Conservation (phyloP, 1,140 invertebrate species). For the Pseudomyrmex gracilis region DNA sequence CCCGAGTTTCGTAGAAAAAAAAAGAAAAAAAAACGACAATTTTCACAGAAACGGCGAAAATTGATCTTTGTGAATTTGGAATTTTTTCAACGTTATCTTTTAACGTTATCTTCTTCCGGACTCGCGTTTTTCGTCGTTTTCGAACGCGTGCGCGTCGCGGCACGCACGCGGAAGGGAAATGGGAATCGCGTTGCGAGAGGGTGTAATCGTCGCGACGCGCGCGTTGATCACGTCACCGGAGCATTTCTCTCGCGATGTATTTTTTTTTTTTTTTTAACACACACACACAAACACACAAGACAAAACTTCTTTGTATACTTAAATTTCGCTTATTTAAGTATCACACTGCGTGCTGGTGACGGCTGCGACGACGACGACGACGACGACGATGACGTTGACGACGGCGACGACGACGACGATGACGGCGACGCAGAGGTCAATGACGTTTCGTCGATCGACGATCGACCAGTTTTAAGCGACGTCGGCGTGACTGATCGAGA, state of each 20-base stretch:
- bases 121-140: no score
- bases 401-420: neutral
- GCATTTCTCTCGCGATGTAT: slow-evolving; percentile 3
- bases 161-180: slow-evolving; percentile 22
- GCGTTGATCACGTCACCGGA: slow-evolving; percentile 29
- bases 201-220: slow-evolving; percentile 28
- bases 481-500: slow-evolving; percentile 57
- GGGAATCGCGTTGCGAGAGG: slow-evolving; percentile 1
- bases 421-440: neutral
- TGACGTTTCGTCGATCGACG: slow-evolving; percentile 30
- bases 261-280: no score
- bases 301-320: slow-evolving; percentile 59
- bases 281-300: neutral
- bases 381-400: slow-evolving; percentile 6
- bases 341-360: slow-evolving; percentile 40
- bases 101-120: neutral
- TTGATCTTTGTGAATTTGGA: neutral
- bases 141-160: neutral
- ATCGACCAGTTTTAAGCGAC: slow-evolving; percentile 16
- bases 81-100: no score
- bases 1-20: neutral
- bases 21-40: neutral
- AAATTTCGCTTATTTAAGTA: slow-evolving; percentile 60
- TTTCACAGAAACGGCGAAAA: neutral
- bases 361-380: neutral